Evolutionary conservation across 2,888 invertebrate genomes (phyloP).

Genomic region (Pachymerium ferrugineum): DNA sequence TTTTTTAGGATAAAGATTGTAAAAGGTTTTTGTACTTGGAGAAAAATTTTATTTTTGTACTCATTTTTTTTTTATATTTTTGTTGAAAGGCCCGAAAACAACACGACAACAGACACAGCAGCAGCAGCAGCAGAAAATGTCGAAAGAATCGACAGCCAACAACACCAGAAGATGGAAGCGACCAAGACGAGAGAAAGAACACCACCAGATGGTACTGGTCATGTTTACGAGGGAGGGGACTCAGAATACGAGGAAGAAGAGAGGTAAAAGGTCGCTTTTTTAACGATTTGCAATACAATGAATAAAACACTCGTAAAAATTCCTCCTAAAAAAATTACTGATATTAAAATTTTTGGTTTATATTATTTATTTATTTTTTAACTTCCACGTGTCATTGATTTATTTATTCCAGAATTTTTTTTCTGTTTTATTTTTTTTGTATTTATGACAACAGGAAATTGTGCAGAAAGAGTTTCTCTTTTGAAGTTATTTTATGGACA

Average conservation of each 20-base stretch:
- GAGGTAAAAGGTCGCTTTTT: conserved; percentile 1
- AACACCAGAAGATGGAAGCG: not conserved
- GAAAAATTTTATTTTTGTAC: not conserved
- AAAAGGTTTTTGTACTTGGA: no score
- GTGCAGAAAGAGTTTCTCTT: not conserved
- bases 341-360: not conserved
- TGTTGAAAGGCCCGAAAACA: not conserved
- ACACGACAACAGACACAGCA: not conserved
- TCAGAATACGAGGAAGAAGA: conserved; percentile 35
- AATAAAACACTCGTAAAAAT: not conserved
- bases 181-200: conserved; percentile 27
- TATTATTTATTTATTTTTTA: not conserved
- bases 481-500: not conserved
- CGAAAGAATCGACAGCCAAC: not conserved
- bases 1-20: no score
- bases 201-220: conserved; percentile 35
- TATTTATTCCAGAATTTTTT: not conserved
- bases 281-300: not conserved
- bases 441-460: not conserved
- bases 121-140: not conserved
- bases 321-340: not conserved
- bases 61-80: not conserved
- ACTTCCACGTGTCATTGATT: no score
- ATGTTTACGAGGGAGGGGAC: conserved; percentile 33
- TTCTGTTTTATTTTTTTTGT: not conserved